Evolutionary conservation across 1,140 invertebrate genomes (phyloP).

Genomic region (Parasteatoda tepidariorum): DNA sequence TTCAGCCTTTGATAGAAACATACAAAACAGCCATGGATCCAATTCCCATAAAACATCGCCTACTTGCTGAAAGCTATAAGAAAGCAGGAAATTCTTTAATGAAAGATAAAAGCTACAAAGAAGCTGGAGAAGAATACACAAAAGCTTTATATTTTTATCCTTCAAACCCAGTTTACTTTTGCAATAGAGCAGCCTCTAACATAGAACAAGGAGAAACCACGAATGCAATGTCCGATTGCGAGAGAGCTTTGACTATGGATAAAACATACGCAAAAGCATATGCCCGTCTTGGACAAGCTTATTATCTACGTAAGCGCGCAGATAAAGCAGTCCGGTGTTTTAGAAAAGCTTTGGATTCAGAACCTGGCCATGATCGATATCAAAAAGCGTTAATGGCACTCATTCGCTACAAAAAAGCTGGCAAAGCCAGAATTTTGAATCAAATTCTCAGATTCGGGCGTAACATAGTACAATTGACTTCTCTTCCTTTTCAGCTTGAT

Average conservation of each 20-base stretch:
- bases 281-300: background rate
- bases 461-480: too few species aligned
- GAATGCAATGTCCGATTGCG: background rate
- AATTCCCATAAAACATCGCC: background rate
- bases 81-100: background rate
- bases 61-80: background rate
- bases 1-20: background rate
- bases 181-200: background rate
- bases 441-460: too few species aligned
- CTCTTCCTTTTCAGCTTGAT: too few species aligned
- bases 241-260: background rate
- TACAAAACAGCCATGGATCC: background rate
- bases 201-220: background rate
- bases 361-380: constrained; percentile 1
- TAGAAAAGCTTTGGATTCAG: background rate
- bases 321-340: background rate
- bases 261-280: constrained; percentile 9
- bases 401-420: too few species aligned
- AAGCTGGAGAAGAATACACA: constrained; percentile 1
- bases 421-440: too few species aligned
- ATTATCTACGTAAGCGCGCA: background rate
- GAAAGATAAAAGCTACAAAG: background rate
- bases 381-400: too few species aligned
- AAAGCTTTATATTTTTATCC: background rate
- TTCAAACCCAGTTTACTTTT: background rate